Conservation (phyloP, 2,113 vertebrate genomes). For the Lepisosteus osseus region DNA sequence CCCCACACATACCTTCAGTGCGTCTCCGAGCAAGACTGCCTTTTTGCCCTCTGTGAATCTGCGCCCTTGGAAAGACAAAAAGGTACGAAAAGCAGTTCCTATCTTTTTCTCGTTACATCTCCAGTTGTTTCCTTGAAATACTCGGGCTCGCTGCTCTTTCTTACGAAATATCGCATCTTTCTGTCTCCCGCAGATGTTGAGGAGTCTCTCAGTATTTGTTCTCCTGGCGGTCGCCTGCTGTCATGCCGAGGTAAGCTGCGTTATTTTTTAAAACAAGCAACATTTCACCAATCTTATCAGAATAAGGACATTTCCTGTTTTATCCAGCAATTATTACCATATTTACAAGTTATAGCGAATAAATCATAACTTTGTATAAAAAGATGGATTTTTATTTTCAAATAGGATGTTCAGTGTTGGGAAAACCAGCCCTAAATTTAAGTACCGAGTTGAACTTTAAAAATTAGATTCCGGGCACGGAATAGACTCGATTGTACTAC, state of each 20-base stretch:
- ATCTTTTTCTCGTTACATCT: neutral
- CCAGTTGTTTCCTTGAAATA: slow-evolving; percentile 13
- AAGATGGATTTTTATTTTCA: too few species aligned
- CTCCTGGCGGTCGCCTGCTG: slow-evolving; percentile 49
- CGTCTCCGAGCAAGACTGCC: slow-evolving; percentile 30
- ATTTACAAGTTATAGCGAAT: too few species aligned
- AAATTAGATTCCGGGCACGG: too few species aligned
- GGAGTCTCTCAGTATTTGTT: slow-evolving; percentile 50
- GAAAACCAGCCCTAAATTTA: too few species aligned
- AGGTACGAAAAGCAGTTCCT: slow-evolving; percentile 39
- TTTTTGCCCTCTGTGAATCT: slow-evolving; percentile 13
- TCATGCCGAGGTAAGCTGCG: slow-evolving; percentile 60
- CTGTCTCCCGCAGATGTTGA: slow-evolving; percentile 59
- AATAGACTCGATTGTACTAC: too few species aligned
- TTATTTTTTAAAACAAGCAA: too few species aligned
- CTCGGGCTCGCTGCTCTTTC: neutral
- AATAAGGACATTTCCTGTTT: too few species aligned
- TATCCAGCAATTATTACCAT: too few species aligned
- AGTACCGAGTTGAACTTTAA: too few species aligned
- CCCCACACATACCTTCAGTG: slow-evolving; percentile 41
- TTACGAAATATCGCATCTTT: slow-evolving; percentile 28
- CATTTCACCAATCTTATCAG: too few species aligned
- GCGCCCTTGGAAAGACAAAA: slow-evolving; percentile 28
- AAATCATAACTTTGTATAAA: too few species aligned
- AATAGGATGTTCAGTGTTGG: too few species aligned